Percentiles rank a stretch among this genome's conserved stretches.
Conservation (phyloP, 2,888 invertebrate genomes). For the Mamestra brassicae region DNA sequence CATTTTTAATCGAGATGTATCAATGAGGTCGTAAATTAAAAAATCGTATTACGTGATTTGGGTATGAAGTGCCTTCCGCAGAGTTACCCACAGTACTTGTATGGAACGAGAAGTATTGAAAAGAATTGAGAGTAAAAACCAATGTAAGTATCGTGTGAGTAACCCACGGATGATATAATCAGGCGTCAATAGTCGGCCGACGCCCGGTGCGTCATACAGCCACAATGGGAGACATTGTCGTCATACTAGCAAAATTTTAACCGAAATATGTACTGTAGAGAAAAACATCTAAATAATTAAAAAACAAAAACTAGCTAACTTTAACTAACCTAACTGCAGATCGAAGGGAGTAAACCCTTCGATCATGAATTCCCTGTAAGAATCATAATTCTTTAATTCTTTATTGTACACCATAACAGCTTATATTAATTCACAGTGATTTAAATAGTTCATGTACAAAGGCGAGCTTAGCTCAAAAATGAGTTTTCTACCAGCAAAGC, state of each 20-base stretch:
- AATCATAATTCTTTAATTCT: too few species aligned
- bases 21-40: slow-evolving; percentile 78
- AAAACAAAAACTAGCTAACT: too few species aligned
- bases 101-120: slow-evolving; percentile 26
- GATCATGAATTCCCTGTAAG: too few species aligned
- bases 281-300: not conserved
- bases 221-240: slow-evolving; percentile 59
- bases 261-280: slow-evolving; percentile 38
- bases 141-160: slow-evolving; percentile 63
- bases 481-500: too few species aligned
- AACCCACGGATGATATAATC: slow-evolving; percentile 72
- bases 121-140: slow-evolving; percentile 67
- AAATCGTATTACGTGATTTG: slow-evolving; percentile 67
- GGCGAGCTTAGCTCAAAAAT: too few species aligned
- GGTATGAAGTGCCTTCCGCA: slow-evolving; percentile 67
- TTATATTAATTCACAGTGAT: too few species aligned
- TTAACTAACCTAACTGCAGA: too few species aligned
- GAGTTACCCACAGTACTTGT: slow-evolving; percentile 23
- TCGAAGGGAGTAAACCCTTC: too few species aligned
- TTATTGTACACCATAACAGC: too few species aligned
- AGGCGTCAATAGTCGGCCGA: slow-evolving; percentile 41
- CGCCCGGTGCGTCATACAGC: slow-evolving; percentile 64
- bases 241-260: slow-evolving; percentile 38
- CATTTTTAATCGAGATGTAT: slow-evolving; percentile 76
- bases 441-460: too few species aligned